Evolutionary conservation across 2,888 invertebrate species (phyloP).

Genomic region (Copidosoma aretas): DNA sequence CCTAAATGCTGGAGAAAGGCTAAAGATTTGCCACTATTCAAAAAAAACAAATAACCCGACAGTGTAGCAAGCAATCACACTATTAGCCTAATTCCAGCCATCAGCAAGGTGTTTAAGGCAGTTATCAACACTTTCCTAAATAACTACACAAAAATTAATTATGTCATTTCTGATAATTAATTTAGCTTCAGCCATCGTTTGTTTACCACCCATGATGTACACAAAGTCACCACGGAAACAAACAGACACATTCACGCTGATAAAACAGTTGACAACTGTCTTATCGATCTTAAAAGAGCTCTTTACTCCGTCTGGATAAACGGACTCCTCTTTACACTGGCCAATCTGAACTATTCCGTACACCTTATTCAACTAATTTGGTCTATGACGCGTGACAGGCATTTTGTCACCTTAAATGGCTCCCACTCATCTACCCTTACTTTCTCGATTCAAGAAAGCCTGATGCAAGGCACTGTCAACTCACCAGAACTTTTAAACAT

Average conservation of each 20-base stretch:
- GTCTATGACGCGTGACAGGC: neutral
- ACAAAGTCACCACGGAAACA: neutral
- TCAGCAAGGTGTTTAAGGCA: neutral
- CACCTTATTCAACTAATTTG: neutral
- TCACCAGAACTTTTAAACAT: constrained; percentile 41
- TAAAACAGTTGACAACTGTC: neutral
- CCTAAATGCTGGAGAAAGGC: no score
- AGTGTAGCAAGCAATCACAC: neutral
- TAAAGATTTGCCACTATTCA: no score
- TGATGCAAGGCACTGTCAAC: constrained; percentile 37
- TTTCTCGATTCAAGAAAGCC: no score
- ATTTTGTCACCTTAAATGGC: no score
- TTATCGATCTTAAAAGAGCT: constrained; percentile 4
- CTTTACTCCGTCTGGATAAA: constrained; percentile 1
- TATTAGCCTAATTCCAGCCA: neutral
- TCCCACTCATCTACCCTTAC: no score
- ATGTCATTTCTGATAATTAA: neutral
- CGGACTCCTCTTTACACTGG: neutral
- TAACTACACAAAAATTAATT: neutral
- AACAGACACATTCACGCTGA: neutral
- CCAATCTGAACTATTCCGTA: neutral
- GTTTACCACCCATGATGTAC: neutral
- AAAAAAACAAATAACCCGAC: neutral
- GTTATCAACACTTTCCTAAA: neutral
- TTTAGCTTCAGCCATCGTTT: neutral